Percentiles rank a stretch among this genome's conserved stretches.
These are phyloP conservation scores for Moxostoma hubbsi DNA, from an alignment of 2,797 vertebrate species.

Conservation along the genomic window DNA sequence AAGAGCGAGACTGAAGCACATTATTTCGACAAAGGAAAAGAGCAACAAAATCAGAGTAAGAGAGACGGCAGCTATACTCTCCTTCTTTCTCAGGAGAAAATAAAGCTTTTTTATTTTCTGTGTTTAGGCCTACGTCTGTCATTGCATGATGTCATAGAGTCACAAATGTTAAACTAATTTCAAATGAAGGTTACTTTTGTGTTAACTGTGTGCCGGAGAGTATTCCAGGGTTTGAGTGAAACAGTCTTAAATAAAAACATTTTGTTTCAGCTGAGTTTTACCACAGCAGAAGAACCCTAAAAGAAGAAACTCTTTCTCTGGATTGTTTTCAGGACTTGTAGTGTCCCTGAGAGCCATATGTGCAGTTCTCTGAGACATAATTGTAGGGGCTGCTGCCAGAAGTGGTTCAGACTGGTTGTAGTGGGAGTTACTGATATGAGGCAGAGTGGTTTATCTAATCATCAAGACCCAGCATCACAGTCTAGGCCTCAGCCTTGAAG, in stretches of 20 bases:
- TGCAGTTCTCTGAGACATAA: neutral
- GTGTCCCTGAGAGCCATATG: neutral
- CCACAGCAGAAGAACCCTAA: too few relatives aligned
- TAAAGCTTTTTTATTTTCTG: slow-evolving; percentile 33
- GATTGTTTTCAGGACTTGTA: neutral
- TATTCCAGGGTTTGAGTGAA: slow-evolving; percentile 7
- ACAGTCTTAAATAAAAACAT: neutral
- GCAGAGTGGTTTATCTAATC: neutral
- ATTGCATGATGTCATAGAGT: slow-evolving; percentile 13
- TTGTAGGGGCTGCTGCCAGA: neutral
- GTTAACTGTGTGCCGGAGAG: neutral
- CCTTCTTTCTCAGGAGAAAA: slow-evolving; percentile 14
- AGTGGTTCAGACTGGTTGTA: neutral
- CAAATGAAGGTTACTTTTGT: slow-evolving; percentile 19
- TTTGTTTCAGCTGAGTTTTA: neutral
- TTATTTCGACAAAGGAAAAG: neutral
- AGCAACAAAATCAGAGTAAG: slow-evolving; percentile 5
- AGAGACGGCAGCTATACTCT: neutral
- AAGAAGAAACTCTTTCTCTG: neutral
- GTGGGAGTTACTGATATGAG: neutral
- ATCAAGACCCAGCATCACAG: neutral
- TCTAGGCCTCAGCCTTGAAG: neutral
- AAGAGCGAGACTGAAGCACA: neutral
- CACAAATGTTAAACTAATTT: slow-evolving; percentile 17
- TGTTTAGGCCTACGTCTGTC: slow-evolving; percentile 18